phyloP scores from a whole-genome alignment of 2,888 invertebrate genomes.

The Tetramorium bicarinatum region DNA sequence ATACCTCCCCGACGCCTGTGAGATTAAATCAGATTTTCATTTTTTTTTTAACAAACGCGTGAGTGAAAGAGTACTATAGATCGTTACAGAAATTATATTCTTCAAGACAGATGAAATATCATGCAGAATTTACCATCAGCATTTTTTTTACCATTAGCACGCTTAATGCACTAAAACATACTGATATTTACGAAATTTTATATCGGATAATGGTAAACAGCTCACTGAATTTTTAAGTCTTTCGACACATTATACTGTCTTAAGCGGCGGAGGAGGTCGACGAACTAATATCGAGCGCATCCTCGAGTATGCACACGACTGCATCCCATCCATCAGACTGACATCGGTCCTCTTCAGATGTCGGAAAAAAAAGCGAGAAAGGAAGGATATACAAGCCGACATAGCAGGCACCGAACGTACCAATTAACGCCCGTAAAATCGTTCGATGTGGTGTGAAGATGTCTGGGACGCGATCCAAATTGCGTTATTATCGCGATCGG shows the following conservation, averaged over 20 bases:
- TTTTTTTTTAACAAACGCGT: background rate
- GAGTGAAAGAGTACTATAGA: background rate
- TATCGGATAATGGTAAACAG: conserved; percentile 15
- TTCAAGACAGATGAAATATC: background rate
- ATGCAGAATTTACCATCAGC: background rate
- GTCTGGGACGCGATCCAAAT: conserved; percentile 59
- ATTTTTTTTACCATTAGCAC: background rate
- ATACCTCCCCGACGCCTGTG: background rate
- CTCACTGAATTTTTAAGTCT: conserved; percentile 41
- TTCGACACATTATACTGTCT: conserved; percentile 33
- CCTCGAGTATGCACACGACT: conserved; percentile 50
- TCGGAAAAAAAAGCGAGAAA: conserved; percentile 18
- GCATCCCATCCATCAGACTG: conserved; percentile 71
- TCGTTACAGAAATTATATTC: background rate
- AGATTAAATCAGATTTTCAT: background rate
- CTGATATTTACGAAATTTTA: conserved; percentile 8
- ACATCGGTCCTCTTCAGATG: conserved; percentile 58
- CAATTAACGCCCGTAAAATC: conserved; percentile 75
- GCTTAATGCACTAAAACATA: background rate
- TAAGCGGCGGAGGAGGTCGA: conserved; percentile 62
- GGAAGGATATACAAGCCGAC: conserved; percentile 54
- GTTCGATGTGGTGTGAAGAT: conserved; percentile 61
- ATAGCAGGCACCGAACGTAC: conserved; percentile 37
- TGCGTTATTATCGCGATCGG: conserved; percentile 61
- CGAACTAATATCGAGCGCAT: conserved; percentile 60